Evolutionary conservation across 2,888 invertebrate species (phyloP), one percentile per base, ranked within the genome.

Genomic region (Caenorhabditis afra): DNA sequence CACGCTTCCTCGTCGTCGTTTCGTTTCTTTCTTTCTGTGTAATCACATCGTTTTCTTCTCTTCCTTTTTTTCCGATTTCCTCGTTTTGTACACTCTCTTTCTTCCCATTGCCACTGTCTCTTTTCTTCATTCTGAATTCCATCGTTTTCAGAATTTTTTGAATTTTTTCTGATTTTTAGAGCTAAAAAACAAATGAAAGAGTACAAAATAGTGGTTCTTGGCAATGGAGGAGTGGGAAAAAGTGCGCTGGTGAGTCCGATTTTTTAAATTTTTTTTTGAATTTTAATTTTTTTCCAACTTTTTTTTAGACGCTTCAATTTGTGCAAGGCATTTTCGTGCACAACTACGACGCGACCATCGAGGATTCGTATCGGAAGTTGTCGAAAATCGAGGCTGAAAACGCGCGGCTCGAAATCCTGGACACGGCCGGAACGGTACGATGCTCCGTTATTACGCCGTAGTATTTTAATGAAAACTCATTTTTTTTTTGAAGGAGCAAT

Each of bases 261-360:
- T 57, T n/a, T 35, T 23, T 3, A 39, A 67, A 41, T 14, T 47
- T 14, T 45, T 45, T n/a, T n/a, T n/a, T 39, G 1, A 20, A 10
- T n/a, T 22, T 58, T 20, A 44, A 41, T 14, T 59, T 3, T n/a
- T 8, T 55, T 37, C 10, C 0, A n/a, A n/a, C n/a, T n/a, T n/a
- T n/a, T n/a, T 90, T 91, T 67, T 88, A 92, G 91, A 96, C 96
- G 90, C 95, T 96, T 90, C 96, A 96, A 92, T 96, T 96, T 92
- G 96, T 96, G 87, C 96, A 97, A 93, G 97, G 97, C 90, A 97
- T 98, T 91, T 99, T 99, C 93, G 97, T 99, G 90, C 97, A 97
- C 47, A 97, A 98, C 93, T 99, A 93, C 89, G 98, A 99, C 93
- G 98, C 98, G 84, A 99, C 98, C 90, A 99, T 99, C 91, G 98